A percentile compares a stretch with the other conserved stretches of the same genome.
Evolutionary conservation across 2,113 vertebrate genomes (phyloP).

Genomic region (Antennarius striatus): DNA sequence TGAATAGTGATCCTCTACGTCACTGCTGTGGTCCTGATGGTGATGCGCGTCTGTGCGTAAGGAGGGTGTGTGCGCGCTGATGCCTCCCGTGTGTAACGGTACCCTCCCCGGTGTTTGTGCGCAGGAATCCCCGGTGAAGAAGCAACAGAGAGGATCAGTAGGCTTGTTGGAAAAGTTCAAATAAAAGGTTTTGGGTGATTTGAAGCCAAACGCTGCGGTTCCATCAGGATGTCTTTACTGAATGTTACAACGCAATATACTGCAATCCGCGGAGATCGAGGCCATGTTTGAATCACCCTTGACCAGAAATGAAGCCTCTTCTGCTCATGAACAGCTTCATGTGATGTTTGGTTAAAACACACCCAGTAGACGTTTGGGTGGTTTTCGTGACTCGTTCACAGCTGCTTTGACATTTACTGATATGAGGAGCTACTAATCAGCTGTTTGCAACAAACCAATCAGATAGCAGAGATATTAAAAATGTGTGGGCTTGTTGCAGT

Average conservation of each 20-base stretch:
- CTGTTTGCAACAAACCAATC: too few relatives aligned
- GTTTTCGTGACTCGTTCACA: too few relatives aligned
- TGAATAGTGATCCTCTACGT: too few relatives aligned
- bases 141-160: not conserved
- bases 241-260: constrained; percentile 38
- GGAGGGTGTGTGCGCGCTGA: constrained; percentile 31
- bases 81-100: constrained; percentile 2
- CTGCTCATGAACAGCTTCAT: constrained; percentile 23
- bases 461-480: too few relatives aligned
- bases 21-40: not conserved
- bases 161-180: too few relatives aligned
- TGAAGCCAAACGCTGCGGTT: too few relatives aligned
- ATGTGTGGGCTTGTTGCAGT: too few relatives aligned
- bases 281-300: constrained; percentile 44
- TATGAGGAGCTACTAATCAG: too few relatives aligned
- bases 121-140: constrained; percentile 53
- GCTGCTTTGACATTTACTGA: too few relatives aligned
- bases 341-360: not conserved
- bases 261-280: constrained; percentile 51
- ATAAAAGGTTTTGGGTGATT: too few relatives aligned
- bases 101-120: constrained; percentile 28
- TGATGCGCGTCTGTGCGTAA: constrained; percentile 26
- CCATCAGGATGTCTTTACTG: too few relatives aligned
- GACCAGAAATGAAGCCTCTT: constrained; percentile 12
- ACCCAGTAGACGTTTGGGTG: too few relatives aligned